These are phyloP conservation scores for Anthoscopus minutus DNA, from an alignment of 2,113 vertebrate species.

Conservation along the genomic window DNA sequence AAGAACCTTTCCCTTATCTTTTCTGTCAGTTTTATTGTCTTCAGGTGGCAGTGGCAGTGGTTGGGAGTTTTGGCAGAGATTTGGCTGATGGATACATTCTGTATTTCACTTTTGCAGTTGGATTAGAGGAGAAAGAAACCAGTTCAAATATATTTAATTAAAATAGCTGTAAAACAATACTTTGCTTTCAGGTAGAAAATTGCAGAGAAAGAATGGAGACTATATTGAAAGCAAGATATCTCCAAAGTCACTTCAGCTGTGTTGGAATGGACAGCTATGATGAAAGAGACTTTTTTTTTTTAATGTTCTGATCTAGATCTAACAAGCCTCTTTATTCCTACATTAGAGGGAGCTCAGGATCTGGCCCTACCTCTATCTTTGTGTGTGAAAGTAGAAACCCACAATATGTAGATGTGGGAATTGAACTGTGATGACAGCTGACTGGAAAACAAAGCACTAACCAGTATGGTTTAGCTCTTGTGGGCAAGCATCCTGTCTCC, in stretches of 20 bases:
- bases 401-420: background rate
- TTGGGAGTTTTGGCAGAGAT: background rate
- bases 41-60: background rate
- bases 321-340: background rate
- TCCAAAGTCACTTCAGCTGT: background rate
- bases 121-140: background rate
- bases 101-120: background rate
- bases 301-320: background rate
- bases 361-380: background rate
- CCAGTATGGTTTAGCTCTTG: background rate
- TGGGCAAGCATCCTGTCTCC: background rate
- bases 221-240: background rate
- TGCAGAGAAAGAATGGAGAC: background rate
- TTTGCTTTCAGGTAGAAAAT: background rate
- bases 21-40: background rate
- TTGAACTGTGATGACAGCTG: background rate
- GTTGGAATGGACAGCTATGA: background rate
- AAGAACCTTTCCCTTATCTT: background rate
- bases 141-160: background rate
- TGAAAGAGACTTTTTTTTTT: background rate
- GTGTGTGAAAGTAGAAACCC: background rate
- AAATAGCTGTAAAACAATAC: background rate
- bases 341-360: background rate
- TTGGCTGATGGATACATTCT: background rate
- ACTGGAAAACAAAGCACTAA: background rate